Evolutionary conservation across 1,140 invertebrate genomes (phyloP).

Genomic region (Anastatus disparis): DNA sequence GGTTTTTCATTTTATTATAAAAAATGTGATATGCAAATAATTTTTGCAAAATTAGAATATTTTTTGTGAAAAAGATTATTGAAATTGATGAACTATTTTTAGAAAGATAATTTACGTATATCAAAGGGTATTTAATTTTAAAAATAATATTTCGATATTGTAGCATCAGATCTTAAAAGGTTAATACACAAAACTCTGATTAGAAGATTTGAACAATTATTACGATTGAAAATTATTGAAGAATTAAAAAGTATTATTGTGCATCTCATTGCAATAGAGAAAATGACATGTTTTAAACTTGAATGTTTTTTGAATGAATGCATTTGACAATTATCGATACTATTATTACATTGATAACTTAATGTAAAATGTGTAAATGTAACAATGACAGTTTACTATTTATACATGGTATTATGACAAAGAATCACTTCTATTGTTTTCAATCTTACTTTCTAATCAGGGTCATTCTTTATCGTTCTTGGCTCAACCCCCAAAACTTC

Average conservation of each 20-base stretch:
- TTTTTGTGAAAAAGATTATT: no score
- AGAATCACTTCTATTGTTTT: conserved; percentile 18
- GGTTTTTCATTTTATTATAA: no score
- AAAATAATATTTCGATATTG: no score
- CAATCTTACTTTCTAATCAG: conserved; percentile 13
- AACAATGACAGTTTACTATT: background rate
- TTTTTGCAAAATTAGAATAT: no score
- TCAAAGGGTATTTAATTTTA: no score
- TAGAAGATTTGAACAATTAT: background rate
- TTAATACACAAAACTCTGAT: background rate
- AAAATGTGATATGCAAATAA: no score
- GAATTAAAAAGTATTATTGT: background rate
- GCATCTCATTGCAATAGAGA: no score
- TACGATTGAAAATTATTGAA: conserved; percentile 18
- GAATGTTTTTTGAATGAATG: background rate
- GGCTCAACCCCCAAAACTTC: background rate
- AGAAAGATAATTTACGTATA: no score
- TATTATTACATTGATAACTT: background rate
- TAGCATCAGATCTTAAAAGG: background rate
- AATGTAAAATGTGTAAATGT: background rate
- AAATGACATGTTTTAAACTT: conserved; percentile 4
- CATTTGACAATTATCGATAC: background rate
- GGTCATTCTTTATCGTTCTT: conserved; percentile 8
- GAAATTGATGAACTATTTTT: no score
- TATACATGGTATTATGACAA: background rate